Evolutionary conservation across 2,888 invertebrate species (phyloP).

Genomic region (Sphaeridia pumilis): DNA sequence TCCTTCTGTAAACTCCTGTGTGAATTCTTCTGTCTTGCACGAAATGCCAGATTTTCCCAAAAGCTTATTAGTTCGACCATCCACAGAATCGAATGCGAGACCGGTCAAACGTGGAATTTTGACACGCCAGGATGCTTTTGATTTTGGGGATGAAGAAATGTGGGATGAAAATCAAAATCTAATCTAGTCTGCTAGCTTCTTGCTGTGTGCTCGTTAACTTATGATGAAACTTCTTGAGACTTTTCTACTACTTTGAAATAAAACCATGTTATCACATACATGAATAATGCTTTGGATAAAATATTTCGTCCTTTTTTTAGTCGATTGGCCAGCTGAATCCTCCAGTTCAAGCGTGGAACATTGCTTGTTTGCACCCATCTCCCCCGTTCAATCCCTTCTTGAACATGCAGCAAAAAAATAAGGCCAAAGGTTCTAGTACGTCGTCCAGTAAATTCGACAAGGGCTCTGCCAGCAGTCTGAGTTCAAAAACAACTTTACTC

Average conservation of each 20-base stretch:
- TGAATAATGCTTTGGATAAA: not conserved
- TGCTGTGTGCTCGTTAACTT: too few relatives aligned
- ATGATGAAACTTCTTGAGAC: too few relatives aligned
- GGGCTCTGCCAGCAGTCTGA: not conserved
- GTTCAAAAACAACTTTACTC: not conserved
- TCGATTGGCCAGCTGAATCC: conserved; percentile 31
- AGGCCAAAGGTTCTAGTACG: conserved; percentile 6
- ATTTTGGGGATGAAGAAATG: conserved; percentile 21
- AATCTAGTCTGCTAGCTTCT: too few relatives aligned
- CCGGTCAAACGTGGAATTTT: conserved; percentile 17
- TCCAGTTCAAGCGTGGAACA: conserved; percentile 40
- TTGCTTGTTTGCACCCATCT: conserved; percentile 42
- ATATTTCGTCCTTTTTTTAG: conserved; percentile 6
- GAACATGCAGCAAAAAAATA: conserved; percentile 30
- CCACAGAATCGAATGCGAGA: too few relatives aligned
- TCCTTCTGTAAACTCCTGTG: too few relatives aligned
- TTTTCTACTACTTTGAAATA: too few relatives aligned
- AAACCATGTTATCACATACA: too few relatives aligned
- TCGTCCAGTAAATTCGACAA: not conserved
- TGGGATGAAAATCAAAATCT: conserved; percentile 28
- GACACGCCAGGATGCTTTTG: conserved; percentile 31
- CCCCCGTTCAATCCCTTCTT: conserved; percentile 43
- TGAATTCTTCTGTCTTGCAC: too few relatives aligned
- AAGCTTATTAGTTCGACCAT: too few relatives aligned
- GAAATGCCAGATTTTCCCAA: too few relatives aligned